Conservation (phyloP, 2,113 vertebrate genomes). For the Brachypodius melanocephalos region DNA sequence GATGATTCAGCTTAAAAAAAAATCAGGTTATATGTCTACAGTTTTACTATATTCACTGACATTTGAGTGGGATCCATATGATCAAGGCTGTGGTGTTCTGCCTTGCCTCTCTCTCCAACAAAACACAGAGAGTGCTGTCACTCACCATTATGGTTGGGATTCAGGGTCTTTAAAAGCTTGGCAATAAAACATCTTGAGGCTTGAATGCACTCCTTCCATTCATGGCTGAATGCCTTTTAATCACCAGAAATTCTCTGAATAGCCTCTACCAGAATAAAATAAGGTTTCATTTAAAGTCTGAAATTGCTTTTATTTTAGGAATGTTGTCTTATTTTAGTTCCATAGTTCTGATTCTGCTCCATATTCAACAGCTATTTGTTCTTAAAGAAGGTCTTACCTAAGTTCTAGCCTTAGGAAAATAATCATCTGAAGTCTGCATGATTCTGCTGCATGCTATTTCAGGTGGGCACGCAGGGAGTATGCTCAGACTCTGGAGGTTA, state of each 20-base stretch:
- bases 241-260: background rate
- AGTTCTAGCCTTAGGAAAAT: background rate
- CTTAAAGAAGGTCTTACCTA: background rate
- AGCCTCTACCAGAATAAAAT: background rate
- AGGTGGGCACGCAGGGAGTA: background rate
- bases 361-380: constrained; percentile 24
- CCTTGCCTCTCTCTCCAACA: background rate
- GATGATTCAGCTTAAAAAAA: background rate
- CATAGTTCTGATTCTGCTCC: background rate
- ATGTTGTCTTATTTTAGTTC: background rate
- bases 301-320: background rate
- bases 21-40: background rate
- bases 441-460: background rate
- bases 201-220: background rate
- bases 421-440: background rate
- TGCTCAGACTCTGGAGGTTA: background rate
- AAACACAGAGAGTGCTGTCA: background rate
- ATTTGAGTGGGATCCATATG: background rate
- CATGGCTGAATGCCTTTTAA: background rate
- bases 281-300: background rate
- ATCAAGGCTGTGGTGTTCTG: background rate
- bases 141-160: background rate
- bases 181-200: background rate
- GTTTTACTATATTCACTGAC: background rate
- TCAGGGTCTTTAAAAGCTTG: background rate